Evolutionary conservation across 2,113 vertebrate genomes (phyloP), one percentile per base, ranked within the genome.

Genomic region (Gallinago undulata): DNA sequence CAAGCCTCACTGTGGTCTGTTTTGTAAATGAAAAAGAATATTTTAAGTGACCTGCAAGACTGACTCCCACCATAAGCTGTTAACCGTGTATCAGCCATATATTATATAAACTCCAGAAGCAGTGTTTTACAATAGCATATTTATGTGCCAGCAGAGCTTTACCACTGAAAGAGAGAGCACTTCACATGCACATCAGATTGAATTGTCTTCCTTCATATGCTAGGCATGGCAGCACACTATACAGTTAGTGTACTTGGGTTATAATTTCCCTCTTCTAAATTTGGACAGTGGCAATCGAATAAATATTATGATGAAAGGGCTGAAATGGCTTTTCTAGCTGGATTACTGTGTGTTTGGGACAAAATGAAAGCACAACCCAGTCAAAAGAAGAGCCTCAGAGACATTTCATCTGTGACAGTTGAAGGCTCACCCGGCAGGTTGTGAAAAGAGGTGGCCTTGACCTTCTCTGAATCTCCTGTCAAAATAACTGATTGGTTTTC

Each of bases 401-500:
- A 81, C 66, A 53, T 86, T 93, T 91, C 37, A n/a, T 83, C 35
- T 63, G 33, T 84, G 90, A 88, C 80, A 87, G 74, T 30, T 75
- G 63, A 95, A 87, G 37, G 37, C 41, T 83, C 5, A 13, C 68
- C 77, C 94, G 63, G 89, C 66, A 69, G 27, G 43, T 70, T 95
- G 84, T 84, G 63, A 91, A 81, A 94, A 84, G 56, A 96, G 63
- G 74, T 89, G 89, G 94, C 77, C 64, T 83, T 97, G 86, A 95
- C 73, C 66, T 94, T 68, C 63, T 50, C 66, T 59, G 69, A 92
- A 74, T 67, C 68, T 90, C 60, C 87, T 94, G 88, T 96, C 94
- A 97, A 85, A 95, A 95, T 96, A 96, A 88, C 68, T 83, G 68
- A 93, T 83, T 59, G 51, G 50, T 87, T 93, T 92, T 96, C 84